Conservation (phyloP, 2,113 vertebrate genomes). For the Poeciliopsis occidentalis region DNA sequence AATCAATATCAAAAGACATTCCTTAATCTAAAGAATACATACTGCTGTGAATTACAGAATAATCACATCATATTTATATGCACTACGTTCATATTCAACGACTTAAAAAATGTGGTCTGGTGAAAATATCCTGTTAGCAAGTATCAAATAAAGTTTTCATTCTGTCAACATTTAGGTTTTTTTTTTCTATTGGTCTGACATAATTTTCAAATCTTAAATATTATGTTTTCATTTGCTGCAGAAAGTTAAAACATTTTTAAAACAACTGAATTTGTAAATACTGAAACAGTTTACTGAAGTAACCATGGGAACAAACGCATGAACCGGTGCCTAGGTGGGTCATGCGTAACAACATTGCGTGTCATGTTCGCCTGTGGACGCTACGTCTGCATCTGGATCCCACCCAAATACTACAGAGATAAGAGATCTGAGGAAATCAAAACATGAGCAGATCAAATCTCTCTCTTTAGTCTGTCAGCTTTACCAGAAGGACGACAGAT, state of each 20-base stretch:
- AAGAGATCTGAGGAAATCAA: conserved; percentile 74
- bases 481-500: conserved; percentile 66
- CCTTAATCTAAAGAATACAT: too few species aligned
- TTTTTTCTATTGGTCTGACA: background rate
- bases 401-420: conserved; percentile 64
- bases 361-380: conserved; percentile 59
- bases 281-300: conserved; percentile 32
- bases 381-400: conserved; percentile 63
- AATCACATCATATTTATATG: too few species aligned
- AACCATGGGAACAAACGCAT: conserved; percentile 38
- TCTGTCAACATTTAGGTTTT: background rate
- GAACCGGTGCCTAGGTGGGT: conserved; percentile 53
- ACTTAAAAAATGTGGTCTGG: background rate
- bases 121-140: background rate
- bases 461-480: conserved; percentile 71
- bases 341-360: conserved; percentile 71
- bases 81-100: background rate
- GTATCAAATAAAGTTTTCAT: background rate
- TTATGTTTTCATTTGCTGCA: background rate
- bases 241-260: background rate
- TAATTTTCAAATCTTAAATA: background rate
- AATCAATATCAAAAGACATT: too few species aligned
- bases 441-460: conserved; percentile 75
- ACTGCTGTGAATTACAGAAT: too few species aligned
- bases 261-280: background rate